phyloP scores from a whole-genome alignment of 2,888 invertebrate species.

The Pseudococcus longispinus region DNA sequence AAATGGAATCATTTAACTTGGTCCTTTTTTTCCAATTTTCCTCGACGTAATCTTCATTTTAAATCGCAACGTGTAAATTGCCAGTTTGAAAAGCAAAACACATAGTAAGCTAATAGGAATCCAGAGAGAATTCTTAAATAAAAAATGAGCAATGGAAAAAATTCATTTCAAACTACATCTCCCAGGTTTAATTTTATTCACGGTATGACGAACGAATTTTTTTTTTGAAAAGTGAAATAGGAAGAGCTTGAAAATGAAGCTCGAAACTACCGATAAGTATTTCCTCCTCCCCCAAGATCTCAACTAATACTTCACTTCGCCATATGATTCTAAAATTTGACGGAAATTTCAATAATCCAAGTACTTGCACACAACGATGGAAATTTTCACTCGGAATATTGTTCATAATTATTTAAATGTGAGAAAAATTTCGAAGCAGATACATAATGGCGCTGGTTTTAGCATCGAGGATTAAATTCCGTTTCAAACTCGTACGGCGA shows the following conservation, averaged over 20 bases:
- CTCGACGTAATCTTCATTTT: not conserved
- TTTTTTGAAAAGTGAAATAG: not conserved
- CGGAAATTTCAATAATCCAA: too few species aligned
- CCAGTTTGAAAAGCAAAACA: not conserved
- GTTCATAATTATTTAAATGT: too few species aligned
- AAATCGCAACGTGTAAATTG: not conserved
- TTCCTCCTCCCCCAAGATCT: too few species aligned
- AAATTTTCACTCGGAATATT: too few species aligned
- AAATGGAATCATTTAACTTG: slow-evolving; percentile 2
- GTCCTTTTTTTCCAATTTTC: not conserved
- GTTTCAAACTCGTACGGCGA: not conserved
- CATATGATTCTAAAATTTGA: too few species aligned
- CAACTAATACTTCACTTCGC: too few species aligned
- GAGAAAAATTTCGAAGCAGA: too few species aligned
- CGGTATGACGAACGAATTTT: not conserved
- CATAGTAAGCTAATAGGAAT: not conserved
- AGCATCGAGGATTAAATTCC: not conserved
- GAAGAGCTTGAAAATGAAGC: not conserved
- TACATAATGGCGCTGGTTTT: too few species aligned
- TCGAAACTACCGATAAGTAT: too few species aligned
- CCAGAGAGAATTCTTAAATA: not conserved
- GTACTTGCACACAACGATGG: too few species aligned
- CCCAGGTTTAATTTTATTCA: not conserved
- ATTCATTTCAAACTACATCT: not conserved
- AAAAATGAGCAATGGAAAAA: not conserved